A percentile compares a stretch with the other conserved stretches of the same genome.
phyloP scores from a whole-genome alignment of 2,888 invertebrate genomes.

The Caenorhabditis drosophilae region DNA sequence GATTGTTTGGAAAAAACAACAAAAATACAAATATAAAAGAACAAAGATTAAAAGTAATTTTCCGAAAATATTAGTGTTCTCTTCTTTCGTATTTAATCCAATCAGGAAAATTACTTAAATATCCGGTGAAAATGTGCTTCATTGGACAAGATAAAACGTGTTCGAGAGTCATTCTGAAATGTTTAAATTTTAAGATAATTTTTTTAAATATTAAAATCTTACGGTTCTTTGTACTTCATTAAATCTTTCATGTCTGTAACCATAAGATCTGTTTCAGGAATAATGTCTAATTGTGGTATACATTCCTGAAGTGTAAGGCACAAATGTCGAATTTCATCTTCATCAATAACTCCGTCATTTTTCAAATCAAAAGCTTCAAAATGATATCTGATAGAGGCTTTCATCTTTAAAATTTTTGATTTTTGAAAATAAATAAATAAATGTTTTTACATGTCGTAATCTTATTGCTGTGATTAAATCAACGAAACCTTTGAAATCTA shows the following conservation, averaged over 20 bases:
- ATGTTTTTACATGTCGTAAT: slow-evolving; percentile 29
- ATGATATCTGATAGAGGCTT: slow-evolving; percentile 24
- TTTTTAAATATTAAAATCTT: neutral
- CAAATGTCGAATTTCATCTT: slow-evolving; percentile 16
- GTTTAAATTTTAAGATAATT: neutral
- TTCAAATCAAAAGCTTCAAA: slow-evolving; percentile 32
- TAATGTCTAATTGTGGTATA: neutral
- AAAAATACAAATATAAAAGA: no score
- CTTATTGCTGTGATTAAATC: slow-evolving; percentile 22
- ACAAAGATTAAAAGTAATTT: no score
- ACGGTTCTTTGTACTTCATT: neutral
- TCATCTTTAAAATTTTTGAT: slow-evolving; percentile 17
- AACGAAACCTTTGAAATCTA: slow-evolving; percentile 38
- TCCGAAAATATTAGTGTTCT: neutral
- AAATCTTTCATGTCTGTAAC: neutral
- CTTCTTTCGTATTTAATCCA: slow-evolving; percentile 3
- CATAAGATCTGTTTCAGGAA: neutral
- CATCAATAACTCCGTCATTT: slow-evolving; percentile 30
- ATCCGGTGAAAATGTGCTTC: slow-evolving; percentile 8
- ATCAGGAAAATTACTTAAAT: slow-evolving; percentile 3
- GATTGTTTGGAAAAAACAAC: no score
- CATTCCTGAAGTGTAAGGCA: slow-evolving; percentile 1
- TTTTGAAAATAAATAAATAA: no score
- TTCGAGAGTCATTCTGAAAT: neutral
- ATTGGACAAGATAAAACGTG: neutral